These are phyloP conservation scores for Hylaeus anthracinus DNA, from an alignment of 1,140 invertebrate species.

Conservation along the genomic window DNA sequence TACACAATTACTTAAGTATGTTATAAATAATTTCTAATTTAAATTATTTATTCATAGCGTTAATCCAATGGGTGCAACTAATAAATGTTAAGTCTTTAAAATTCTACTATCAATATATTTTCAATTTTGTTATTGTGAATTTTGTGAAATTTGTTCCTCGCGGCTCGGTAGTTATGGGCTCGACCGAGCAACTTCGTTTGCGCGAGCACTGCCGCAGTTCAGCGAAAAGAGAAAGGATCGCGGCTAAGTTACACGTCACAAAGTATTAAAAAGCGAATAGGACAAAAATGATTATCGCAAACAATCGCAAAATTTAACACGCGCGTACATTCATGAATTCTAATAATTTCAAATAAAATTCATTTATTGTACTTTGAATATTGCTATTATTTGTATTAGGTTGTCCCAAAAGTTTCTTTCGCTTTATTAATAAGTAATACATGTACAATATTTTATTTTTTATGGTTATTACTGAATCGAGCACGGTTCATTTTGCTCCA, in stretches of 20 bases:
- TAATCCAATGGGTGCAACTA: slow-evolving; percentile 20
- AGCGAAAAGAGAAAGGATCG: no score
- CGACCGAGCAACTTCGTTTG: no score
- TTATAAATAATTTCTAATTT: not conserved
- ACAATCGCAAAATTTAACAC: not conserved
- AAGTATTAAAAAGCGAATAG: not conserved
- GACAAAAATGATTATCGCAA: not conserved
- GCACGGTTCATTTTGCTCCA: no score
- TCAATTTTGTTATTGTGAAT: slow-evolving; percentile 1
- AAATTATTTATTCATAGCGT: slow-evolving; percentile 38
- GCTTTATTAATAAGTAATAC: no score
- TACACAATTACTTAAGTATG: slow-evolving; percentile 14
- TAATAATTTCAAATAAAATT: not conserved
- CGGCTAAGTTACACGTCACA: not conserved
- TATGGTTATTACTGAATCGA: no score
- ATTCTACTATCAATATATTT: slow-evolving; percentile 27
- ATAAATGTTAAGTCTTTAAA: slow-evolving; percentile 8
- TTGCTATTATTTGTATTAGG: no score
- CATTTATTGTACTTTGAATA: no score
- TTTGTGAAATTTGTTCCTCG: not conserved
- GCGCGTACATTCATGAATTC: slow-evolving; percentile 4
- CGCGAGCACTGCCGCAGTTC: no score
- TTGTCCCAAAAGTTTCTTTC: no score
- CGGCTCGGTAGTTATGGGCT: not conserved
- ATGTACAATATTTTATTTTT: no score